phyloP scores from a whole-genome alignment of 2,113 vertebrate genomes.

The Xiphophorus couchianus region DNA sequence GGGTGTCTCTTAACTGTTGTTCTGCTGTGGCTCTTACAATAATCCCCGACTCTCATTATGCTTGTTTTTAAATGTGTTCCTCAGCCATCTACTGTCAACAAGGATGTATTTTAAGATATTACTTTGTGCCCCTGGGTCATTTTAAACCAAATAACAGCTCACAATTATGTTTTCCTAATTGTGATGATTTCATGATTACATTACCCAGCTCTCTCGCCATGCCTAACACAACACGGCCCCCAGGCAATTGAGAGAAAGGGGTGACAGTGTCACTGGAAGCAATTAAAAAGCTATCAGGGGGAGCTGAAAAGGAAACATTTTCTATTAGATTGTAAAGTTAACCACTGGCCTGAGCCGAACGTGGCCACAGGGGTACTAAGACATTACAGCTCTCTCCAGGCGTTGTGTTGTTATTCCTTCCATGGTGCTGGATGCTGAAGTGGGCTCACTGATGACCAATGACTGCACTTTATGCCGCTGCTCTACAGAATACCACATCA shows the following conservation, averaged over 20 bases:
- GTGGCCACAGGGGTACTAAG: slow-evolving; percentile 38
- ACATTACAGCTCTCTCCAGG: slow-evolving; percentile 51
- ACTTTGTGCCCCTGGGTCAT: slow-evolving; percentile 53
- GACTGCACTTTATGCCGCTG: slow-evolving; percentile 28
- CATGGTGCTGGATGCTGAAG: slow-evolving; percentile 39
- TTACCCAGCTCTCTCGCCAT: slow-evolving; percentile 32
- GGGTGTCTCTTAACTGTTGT: slow-evolving; percentile 18
- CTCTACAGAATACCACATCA: slow-evolving; percentile 23
- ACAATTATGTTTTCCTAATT: slow-evolving; percentile 68
- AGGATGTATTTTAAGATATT: slow-evolving; percentile 57
- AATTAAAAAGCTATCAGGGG: slow-evolving; percentile 73
- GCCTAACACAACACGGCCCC: slow-evolving; percentile 47
- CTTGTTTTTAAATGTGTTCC: slow-evolving; percentile 32
- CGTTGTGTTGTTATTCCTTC: slow-evolving; percentile 44
- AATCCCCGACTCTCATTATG: slow-evolving; percentile 43
- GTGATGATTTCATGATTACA: slow-evolving; percentile 72
- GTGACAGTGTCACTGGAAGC: slow-evolving; percentile 67
- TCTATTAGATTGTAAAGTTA: slow-evolving; percentile 65
- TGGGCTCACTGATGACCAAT: slow-evolving; percentile 47
- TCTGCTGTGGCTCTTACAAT: slow-evolving; percentile 25
- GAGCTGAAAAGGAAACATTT: slow-evolving; percentile 62
- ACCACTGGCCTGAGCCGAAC: slow-evolving; percentile 55
- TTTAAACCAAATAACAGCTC: slow-evolving; percentile 67
- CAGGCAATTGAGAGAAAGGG: slow-evolving; percentile 40
- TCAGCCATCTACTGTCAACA: slow-evolving; percentile 38